phyloP scores from a whole-genome alignment of 1,140 invertebrate genomes.

The Drosophila micromelanica region DNA sequence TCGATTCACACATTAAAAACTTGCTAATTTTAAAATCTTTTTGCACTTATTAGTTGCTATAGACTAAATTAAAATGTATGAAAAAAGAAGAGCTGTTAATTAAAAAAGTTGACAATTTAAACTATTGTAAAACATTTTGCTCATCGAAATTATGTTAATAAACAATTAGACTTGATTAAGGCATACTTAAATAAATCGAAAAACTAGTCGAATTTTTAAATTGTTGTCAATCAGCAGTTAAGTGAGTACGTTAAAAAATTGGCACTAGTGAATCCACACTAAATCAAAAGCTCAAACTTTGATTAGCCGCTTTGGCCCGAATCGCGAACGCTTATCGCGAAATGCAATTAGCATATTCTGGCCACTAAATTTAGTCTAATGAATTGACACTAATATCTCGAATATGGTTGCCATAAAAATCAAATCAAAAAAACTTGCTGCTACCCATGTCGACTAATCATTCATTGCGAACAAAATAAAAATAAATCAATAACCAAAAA shows the following conservation, averaged over 20 bases:
- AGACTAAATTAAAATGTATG: background rate
- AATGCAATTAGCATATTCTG: constrained; percentile 65
- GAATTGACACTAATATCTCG: constrained; percentile 55
- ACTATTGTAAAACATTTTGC: background rate
- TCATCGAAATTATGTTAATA: background rate
- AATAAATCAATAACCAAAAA: too few relatives aligned
- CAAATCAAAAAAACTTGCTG: constrained; percentile 38
- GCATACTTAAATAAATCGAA: background rate
- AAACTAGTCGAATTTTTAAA: background rate
- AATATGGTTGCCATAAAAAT: constrained; percentile 38
- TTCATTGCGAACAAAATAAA: constrained; percentile 15
- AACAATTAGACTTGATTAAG: background rate
- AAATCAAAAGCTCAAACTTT: constrained; percentile 56
- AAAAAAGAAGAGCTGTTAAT: background rate
- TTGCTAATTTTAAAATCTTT: too few relatives aligned
- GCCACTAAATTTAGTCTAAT: constrained; percentile 67
- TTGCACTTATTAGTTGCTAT: background rate
- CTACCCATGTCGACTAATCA: constrained; percentile 32
- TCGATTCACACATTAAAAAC: too few relatives aligned
- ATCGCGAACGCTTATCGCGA: constrained; percentile 25
- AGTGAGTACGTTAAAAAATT: constrained; percentile 25
- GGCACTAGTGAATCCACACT: constrained; percentile 20
- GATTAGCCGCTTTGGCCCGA: constrained; percentile 41
- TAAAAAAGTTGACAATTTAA: background rate
- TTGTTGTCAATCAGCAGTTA: background rate